A percentile compares a stretch with the other conserved stretches of the same genome.
Conservation (phyloP, 2,113 vertebrate species). For the Vombatus ursinus region DNA sequence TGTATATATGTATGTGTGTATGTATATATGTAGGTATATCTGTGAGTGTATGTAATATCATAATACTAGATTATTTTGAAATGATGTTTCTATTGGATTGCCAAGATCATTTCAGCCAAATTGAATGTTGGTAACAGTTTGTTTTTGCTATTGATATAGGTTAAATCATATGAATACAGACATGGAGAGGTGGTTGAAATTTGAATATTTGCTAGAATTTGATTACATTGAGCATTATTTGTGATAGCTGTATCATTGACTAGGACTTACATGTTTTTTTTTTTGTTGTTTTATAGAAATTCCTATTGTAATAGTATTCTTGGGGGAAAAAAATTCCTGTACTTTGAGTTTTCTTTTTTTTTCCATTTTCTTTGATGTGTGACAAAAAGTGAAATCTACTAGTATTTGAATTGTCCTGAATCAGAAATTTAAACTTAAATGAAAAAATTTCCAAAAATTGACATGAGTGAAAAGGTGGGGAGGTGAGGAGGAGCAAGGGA, state of each 20-base stretch:
- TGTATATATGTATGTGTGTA: too few species aligned
- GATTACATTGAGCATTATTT: background rate
- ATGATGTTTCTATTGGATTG: background rate
- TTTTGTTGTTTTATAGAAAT: background rate
- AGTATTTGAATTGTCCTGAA: background rate
- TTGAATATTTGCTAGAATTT: background rate
- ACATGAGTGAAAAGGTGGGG: background rate
- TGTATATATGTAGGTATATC: too few species aligned
- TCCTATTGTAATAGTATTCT: background rate
- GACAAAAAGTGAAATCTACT: background rate
- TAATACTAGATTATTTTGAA: background rate
- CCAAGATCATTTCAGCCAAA: background rate
- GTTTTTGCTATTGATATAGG: background rate
- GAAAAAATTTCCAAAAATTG: background rate
- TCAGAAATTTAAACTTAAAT: constrained; percentile 33
- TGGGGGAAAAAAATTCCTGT: background rate
- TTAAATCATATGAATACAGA: background rate
- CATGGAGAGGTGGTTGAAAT: background rate
- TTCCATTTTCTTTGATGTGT: background rate
- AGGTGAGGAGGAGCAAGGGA: constrained; percentile 56
- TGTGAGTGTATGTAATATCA: background rate
- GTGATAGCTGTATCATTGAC: background rate
- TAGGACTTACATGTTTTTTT: background rate
- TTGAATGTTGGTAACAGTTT: background rate
- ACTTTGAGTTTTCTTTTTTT: constrained; percentile 51